Conservation (phyloP, 2,113 vertebrate species). For the Quiscalus mexicanus region DNA sequence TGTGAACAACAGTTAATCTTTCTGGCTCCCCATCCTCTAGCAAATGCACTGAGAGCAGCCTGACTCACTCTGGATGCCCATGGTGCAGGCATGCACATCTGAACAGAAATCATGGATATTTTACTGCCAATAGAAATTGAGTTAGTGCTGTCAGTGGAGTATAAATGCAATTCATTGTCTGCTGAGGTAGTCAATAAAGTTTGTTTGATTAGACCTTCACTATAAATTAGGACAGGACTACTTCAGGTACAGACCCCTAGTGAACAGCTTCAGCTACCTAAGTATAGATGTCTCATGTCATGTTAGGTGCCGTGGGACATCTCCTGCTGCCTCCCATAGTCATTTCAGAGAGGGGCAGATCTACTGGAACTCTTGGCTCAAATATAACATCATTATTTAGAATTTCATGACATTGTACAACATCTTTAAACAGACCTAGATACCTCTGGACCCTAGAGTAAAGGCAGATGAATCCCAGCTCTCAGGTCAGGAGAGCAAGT, state of each 20-base stretch:
- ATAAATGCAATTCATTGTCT: not conserved
- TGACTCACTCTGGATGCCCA: not conserved
- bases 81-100: not conserved
- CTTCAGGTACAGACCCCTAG: not conserved
- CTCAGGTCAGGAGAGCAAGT: not conserved
- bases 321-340: not conserved
- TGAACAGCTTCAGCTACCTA: not conserved
- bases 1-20: rapidly evolving
- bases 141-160: not conserved
- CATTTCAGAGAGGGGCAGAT: not conserved
- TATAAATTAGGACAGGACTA: not conserved
- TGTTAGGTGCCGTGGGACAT: not conserved
- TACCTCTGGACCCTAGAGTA: not conserved
- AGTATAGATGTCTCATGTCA: not conserved
- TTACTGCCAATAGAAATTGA: not conserved
- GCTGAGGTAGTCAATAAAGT: not conserved
- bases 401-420: not conserved
- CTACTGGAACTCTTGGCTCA: not conserved
- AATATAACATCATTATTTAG: not conserved
- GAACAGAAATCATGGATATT: not conserved
- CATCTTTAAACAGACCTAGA: not conserved
- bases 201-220: not conserved
- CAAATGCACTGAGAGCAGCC: not conserved
- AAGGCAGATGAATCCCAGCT: not conserved
- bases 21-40: not conserved